Conservation (phyloP, 1,140 invertebrate genomes). For the Drusus annulatus region DNA sequence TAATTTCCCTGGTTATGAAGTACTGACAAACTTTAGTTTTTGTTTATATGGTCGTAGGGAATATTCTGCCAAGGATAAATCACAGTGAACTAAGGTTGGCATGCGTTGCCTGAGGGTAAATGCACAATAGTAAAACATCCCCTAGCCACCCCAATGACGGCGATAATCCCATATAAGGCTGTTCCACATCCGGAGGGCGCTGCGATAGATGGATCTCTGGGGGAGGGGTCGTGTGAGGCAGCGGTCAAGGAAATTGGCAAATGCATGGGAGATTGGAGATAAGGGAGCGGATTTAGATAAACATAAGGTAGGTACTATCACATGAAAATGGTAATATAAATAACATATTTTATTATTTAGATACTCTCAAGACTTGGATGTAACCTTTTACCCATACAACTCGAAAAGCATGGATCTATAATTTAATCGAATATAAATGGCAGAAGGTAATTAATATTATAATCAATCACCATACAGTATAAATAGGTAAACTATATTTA, state of each 20-base stretch:
- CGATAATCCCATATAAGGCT: conserved; percentile 35
- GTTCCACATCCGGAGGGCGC: conserved; percentile 22
- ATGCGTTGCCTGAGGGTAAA: not conserved
- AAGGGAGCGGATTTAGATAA: too few relatives aligned
- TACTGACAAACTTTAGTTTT: not conserved
- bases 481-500: too few relatives aligned
- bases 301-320: too few relatives aligned
- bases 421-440: too few relatives aligned
- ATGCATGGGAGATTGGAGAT: not conserved
- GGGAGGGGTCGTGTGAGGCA: not conserved
- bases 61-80: not conserved
- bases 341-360: too few relatives aligned
- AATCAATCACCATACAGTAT: too few relatives aligned
- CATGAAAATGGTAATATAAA: too few relatives aligned
- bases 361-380: too few relatives aligned
- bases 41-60: not conserved
- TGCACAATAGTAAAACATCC: conserved; percentile 13
- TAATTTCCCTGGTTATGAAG: not conserved
- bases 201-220: conserved; percentile 20
- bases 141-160: not conserved
- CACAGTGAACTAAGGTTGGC: not conserved
- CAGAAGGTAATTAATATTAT: too few relatives aligned
- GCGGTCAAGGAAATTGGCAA: conserved; percentile 20
- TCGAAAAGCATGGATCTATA: too few relatives aligned
- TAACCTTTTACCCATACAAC: too few relatives aligned